phyloP scores from a whole-genome alignment of 1,140 invertebrate genomes.

The Pseudomyrmex sp. region DNA sequence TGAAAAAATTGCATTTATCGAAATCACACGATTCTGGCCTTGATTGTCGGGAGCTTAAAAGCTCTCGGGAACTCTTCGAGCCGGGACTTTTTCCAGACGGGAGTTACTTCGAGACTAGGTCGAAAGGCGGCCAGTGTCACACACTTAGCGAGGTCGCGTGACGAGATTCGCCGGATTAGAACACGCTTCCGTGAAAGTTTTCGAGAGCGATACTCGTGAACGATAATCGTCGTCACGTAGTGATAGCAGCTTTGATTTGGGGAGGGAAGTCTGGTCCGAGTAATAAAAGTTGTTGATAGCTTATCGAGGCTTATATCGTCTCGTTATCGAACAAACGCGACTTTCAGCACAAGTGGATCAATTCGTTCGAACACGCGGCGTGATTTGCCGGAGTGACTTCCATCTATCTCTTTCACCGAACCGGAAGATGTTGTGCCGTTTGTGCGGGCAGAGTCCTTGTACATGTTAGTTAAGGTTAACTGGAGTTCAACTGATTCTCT shows the following conservation, averaged over 20 bases:
- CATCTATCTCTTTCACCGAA: background rate
- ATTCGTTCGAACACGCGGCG: background rate
- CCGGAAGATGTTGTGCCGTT: background rate
- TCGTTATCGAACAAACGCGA: slow-evolving; percentile 18
- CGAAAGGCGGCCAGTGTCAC: slow-evolving; percentile 39
- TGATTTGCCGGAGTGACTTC: slow-evolving; percentile 19
- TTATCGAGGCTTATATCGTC: slow-evolving; percentile 49
- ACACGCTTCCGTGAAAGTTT: slow-evolving; percentile 34
- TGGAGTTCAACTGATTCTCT: background rate
- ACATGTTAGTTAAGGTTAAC: slow-evolving; percentile 20
- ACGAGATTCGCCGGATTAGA: slow-evolving; percentile 53
- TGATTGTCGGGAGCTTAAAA: slow-evolving; percentile 3
- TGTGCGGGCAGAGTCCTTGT: background rate
- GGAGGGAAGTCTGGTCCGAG: background rate
- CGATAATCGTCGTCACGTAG: slow-evolving; percentile 52
- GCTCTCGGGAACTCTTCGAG: slow-evolving; percentile 22
- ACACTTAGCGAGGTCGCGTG: slow-evolving; percentile 49
- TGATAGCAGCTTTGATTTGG: slow-evolving; percentile 49
- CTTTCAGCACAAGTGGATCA: slow-evolving; percentile 12
- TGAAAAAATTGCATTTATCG: background rate
- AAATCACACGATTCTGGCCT: background rate
- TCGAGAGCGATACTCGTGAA: slow-evolving; percentile 47
- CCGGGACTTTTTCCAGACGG: background rate
- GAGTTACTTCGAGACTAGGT: slow-evolving; percentile 30
- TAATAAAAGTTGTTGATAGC: slow-evolving; percentile 51